Conservation (phyloP, 64 coral and sea anemone species). For the Stichodactyla mertensii region DNA sequence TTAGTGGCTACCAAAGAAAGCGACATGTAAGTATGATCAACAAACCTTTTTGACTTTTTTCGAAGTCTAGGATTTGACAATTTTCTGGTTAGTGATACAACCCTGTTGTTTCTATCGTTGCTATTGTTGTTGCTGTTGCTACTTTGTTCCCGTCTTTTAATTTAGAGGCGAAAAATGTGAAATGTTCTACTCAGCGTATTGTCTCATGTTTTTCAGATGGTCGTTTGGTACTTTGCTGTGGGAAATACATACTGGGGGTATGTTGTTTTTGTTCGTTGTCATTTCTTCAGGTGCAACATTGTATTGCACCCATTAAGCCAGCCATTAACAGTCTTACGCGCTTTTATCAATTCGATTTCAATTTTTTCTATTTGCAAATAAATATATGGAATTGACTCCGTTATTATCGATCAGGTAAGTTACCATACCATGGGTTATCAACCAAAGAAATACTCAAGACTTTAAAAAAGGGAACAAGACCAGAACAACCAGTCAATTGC, state of each 20-base stretch:
- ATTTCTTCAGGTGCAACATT: not conserved
- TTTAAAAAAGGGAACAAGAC: constrained; percentile 4
- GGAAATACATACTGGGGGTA: constrained; percentile 82
- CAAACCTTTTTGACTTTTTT: no score
- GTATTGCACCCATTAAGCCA: not conserved
- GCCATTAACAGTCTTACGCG: no score
- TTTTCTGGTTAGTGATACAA: no score
- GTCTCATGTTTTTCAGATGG: constrained; percentile 27
- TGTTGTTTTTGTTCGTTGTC: not conserved
- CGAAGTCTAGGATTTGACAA: no score
- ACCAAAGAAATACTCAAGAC: constrained; percentile 13
- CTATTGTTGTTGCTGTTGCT: no score
- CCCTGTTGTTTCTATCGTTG: no score
- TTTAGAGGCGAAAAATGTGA: not conserved
- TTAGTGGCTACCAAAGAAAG: constrained; percentile 5
- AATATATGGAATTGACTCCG: no score
- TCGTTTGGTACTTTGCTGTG: constrained; percentile 68
- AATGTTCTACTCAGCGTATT: not conserved
- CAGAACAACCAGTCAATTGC: not conserved
- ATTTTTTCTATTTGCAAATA: no score
- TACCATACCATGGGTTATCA: not conserved
- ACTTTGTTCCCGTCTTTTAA: no score
- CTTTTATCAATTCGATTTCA: no score
- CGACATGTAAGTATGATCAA: not conserved
- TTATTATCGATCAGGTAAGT: not conserved